Percentiles rank a stretch among this genome's conserved stretches.
Conservation (phyloP, 1,140 invertebrate species). For the Pseudachorutes palmiensis region DNA sequence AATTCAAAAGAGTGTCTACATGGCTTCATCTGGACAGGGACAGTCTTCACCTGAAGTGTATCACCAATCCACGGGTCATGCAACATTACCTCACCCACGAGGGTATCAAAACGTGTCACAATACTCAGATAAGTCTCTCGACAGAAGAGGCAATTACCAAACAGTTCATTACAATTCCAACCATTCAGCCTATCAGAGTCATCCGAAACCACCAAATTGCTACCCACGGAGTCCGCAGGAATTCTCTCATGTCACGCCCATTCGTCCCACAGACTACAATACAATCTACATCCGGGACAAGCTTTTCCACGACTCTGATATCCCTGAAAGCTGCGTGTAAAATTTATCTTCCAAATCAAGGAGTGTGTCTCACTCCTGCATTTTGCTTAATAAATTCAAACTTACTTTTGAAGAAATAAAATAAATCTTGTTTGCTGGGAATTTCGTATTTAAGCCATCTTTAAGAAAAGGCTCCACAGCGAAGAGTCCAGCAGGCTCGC, state of each 20-base stretch:
- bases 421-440: not conserved
- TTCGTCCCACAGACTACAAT: slow-evolving; percentile 31
- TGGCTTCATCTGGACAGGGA: not conserved
- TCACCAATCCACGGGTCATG: not conserved
- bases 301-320: slow-evolving; percentile 34
- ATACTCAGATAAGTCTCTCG: slow-evolving; percentile 13
- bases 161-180: slow-evolving; percentile 13
- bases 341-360: not conserved
- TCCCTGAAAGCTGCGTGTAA: slow-evolving; percentile 37
- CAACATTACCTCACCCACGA: slow-evolving; percentile 12
- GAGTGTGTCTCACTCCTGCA: not conserved
- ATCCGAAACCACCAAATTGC: slow-evolving; percentile 14
- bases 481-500: too few relatives aligned
- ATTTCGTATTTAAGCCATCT: not conserved
- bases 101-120: slow-evolving; percentile 12
- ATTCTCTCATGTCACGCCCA: slow-evolving; percentile 14
- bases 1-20: not conserved
- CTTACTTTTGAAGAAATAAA: not conserved
- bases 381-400: not conserved
- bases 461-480: too few relatives aligned
- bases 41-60: not conserved
- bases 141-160: slow-evolving; percentile 3
- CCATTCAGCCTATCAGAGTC: slow-evolving; percentile 7
- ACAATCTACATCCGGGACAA: slow-evolving; percentile 37
- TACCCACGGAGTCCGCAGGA: slow-evolving; percentile 16